Conservation (phyloP, 2,113 vertebrate genomes). For the Chaetops frenatus region DNA sequence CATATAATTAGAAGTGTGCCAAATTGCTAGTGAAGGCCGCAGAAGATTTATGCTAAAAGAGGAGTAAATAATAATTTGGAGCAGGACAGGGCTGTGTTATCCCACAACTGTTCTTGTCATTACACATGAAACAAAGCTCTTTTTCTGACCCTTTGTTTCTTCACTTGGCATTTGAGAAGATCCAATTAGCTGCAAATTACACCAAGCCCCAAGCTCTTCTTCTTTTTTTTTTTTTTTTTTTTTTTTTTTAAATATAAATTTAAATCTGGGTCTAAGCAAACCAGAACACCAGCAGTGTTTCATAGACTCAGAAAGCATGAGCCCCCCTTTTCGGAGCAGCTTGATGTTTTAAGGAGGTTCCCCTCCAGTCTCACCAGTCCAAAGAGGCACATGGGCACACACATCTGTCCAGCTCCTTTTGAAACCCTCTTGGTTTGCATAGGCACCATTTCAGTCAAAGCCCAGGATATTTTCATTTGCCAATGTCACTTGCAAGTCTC, state of each 20-base stretch:
- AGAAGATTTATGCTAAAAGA: background rate
- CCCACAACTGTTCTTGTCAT: background rate
- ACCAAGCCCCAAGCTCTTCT: background rate
- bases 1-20: background rate
- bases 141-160: background rate
- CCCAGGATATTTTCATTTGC: background rate
- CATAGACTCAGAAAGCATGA: rapidly evolving
- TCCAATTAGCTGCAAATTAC: background rate
- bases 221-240: background rate
- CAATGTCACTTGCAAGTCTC: background rate
- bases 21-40: background rate
- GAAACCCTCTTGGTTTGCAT: background rate
- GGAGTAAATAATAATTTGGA: background rate
- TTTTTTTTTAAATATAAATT: background rate
- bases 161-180: background rate
- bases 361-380: background rate
- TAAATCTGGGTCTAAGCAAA: background rate
- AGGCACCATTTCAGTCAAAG: background rate
- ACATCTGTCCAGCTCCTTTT: background rate
- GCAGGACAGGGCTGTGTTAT: background rate
- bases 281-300: background rate
- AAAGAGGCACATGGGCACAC: background rate
- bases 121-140: background rate
- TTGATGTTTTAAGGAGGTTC: background rate
- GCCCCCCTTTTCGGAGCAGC: background rate